These are phyloP conservation scores for Phyllotis vaccarum DNA, from an alignment of 2,797 vertebrate genomes.

Conservation along the genomic window DNA sequence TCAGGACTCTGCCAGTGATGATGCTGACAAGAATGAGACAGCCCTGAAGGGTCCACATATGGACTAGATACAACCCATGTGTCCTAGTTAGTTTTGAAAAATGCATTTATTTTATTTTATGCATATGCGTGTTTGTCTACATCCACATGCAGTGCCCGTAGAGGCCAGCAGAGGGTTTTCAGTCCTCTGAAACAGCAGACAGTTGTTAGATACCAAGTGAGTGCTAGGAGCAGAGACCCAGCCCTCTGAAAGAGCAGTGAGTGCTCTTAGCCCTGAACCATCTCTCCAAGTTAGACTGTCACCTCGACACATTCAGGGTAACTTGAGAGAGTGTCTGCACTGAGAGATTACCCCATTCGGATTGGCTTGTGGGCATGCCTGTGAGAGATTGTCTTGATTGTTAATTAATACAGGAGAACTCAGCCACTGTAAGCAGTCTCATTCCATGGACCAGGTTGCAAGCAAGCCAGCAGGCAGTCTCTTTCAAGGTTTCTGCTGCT, in stretches of 20 bases:
- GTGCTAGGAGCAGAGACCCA: background rate
- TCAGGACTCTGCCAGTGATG: background rate
- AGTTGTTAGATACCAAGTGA: no score
- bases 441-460: background rate
- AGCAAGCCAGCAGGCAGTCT: background rate
- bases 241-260: background rate
- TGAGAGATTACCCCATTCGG: background rate
- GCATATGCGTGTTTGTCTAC: background rate
- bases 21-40: background rate
- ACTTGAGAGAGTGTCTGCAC: background rate
- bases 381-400: background rate
- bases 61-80: background rate
- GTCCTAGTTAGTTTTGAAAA: background rate
- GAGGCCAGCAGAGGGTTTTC: background rate
- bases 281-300: background rate
- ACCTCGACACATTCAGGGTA: background rate
- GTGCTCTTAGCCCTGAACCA: background rate
- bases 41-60: background rate
- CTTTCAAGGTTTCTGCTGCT: background rate
- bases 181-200: background rate
- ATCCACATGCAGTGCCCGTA: background rate
- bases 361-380: background rate
- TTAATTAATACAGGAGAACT: background rate
- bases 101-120: background rate
- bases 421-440: background rate